These are phyloP conservation scores for Grallaria varia DNA, from an alignment of 2,113 vertebrate genomes.

Conservation along the genomic window DNA sequence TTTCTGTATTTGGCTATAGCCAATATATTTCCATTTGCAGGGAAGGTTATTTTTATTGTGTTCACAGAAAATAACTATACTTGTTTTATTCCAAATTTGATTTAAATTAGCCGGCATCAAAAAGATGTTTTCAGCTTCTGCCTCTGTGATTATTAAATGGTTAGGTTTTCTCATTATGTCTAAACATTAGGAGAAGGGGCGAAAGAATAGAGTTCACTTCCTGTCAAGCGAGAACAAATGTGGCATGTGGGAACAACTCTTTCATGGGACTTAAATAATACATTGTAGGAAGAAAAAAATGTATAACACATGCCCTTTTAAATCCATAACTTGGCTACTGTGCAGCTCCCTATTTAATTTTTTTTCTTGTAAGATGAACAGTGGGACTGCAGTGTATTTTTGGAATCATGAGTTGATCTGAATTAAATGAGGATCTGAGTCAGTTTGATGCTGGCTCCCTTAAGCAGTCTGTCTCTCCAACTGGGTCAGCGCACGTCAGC, in stretches of 20 bases:
- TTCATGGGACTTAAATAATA: constrained; percentile 6
- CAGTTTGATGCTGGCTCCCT: constrained; percentile 54
- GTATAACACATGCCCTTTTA: constrained; percentile 24
- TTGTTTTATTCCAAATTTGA: not conserved
- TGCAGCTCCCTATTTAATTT: constrained; percentile 20
- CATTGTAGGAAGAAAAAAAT: not conserved
- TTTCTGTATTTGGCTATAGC: not conserved
- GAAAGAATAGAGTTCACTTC: not conserved
- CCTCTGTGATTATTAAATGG: not conserved
- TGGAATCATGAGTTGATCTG: constrained; percentile 21
- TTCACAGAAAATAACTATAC: not conserved
- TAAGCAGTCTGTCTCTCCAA: constrained; percentile 46
- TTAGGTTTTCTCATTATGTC: not conserved
- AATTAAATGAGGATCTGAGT: constrained; percentile 63
- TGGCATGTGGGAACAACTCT: constrained; percentile 2
- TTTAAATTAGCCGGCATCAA: not conserved
- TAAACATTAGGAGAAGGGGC: not conserved
- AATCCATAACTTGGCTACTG: constrained; percentile 19
- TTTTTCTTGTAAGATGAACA: not conserved
- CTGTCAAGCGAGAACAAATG: constrained; percentile 20
- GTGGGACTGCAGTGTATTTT: constrained; percentile 23
- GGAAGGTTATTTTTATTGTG: not conserved
- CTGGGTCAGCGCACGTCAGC: constrained; percentile 44
- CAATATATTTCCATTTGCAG: not conserved
- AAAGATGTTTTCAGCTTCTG: not conserved